A percentile compares a stretch with the other conserved stretches of the same genome.
Conservation (phyloP, 2,888 invertebrate genomes). For the Galerucella pusilla region DNA sequence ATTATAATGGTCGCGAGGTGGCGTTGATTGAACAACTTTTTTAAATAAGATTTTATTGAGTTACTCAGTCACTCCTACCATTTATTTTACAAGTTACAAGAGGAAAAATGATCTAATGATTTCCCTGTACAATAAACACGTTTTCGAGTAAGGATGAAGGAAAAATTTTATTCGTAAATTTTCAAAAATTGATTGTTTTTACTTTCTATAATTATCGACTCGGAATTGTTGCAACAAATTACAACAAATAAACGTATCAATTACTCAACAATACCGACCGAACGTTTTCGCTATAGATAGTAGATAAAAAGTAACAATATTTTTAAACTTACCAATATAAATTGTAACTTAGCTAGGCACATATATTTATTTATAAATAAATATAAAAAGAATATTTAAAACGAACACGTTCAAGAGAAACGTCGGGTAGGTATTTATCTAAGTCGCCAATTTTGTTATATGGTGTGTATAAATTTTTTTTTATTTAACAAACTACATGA, state of each 20-base stretch:
- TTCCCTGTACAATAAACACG: no score
- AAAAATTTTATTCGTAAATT: no score
- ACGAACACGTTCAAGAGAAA: background rate
- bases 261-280: conserved; percentile 22
- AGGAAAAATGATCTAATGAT: no score
- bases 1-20: no score
- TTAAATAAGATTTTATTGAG: no score
- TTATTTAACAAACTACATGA: conserved; percentile 41
- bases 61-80: no score
- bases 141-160: no score
- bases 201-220: no score
- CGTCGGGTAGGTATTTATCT: background rate
- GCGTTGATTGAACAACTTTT: no score
- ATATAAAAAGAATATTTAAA: background rate
- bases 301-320: conserved; percentile 9
- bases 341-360: conserved; percentile 4
- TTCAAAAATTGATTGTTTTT: no score
- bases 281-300: conserved; percentile 27
- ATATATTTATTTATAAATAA: background rate
- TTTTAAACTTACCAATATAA: conserved; percentile 29
- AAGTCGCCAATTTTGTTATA: conserved; percentile 22
- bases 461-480: background rate
- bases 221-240: no score
- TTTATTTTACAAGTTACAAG: no score
- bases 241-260: background rate